Evolutionary conservation across 2,113 vertebrate species (phyloP).

Genomic region (Tapirus terrestris): DNA sequence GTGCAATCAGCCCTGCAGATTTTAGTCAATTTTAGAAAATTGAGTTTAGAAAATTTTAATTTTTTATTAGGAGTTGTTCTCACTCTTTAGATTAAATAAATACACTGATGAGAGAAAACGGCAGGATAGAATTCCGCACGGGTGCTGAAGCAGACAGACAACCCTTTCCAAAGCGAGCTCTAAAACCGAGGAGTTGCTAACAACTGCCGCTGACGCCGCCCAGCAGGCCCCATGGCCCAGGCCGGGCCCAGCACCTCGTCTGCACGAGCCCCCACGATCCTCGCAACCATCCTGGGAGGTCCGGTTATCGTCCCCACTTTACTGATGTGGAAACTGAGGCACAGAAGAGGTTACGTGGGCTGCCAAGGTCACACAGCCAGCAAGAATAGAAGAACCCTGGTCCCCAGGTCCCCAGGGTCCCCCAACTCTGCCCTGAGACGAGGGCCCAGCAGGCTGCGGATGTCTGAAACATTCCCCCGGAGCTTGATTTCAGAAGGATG

Average conservation of each 20-base stretch:
- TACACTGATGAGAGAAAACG: not conserved
- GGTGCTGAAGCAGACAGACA: not conserved
- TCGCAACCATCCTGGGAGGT: too few species aligned
- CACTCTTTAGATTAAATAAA: not conserved
- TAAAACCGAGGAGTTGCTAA: too few species aligned
- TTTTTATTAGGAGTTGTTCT: not conserved
- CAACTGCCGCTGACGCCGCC: rapidly evolving
- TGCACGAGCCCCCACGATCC: not conserved
- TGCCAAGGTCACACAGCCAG: not conserved
- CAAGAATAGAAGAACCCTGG: not conserved
- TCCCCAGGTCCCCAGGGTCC: rapidly evolving
- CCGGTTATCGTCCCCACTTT: not conserved
- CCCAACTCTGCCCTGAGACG: not conserved
- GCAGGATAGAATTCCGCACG: not conserved
- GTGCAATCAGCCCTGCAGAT: too few species aligned
- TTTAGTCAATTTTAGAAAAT: not conserved
- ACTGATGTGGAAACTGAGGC: not conserved
- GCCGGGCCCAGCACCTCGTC: not conserved
- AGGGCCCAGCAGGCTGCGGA: not conserved
- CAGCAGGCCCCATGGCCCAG: rapidly evolving
- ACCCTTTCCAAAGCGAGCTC: not conserved
- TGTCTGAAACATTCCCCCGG: too few species aligned
- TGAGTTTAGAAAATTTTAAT: too few species aligned
- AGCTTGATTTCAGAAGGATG: not conserved
- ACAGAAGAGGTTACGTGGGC: not conserved